These are phyloP conservation scores for Leptinotarsa defecta DNA, from an alignment of 1,140 invertebrate genomes.

Conservation along the genomic window DNA sequence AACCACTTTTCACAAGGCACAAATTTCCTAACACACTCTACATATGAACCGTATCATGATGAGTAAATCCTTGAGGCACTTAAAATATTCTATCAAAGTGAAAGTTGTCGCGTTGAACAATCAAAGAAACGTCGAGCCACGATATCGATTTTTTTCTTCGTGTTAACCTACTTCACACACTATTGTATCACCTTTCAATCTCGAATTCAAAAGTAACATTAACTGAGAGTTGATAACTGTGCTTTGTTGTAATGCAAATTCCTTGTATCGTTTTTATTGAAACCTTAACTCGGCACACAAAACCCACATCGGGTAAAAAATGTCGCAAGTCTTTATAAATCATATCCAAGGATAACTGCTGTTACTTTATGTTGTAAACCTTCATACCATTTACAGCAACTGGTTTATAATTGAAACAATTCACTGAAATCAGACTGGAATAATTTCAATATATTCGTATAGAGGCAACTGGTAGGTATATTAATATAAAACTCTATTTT, in stretches of 20 bases:
- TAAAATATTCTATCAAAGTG: neutral
- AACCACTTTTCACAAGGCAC: too few species aligned
- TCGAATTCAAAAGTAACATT: neutral
- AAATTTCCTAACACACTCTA: too few species aligned
- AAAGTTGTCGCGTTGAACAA: neutral
- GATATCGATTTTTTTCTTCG: neutral
- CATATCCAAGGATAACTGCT: conserved; percentile 31
- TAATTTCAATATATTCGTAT: neutral
- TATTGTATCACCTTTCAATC: neutral
- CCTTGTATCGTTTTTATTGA: conserved; percentile 3
- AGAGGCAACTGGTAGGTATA: too few species aligned
- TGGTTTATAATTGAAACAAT: conserved; percentile 14
- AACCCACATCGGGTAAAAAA: conserved; percentile 24
- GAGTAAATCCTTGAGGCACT: too few species aligned
- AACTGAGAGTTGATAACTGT: neutral
- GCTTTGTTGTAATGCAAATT: conserved; percentile 3
- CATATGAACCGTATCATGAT: too few species aligned
- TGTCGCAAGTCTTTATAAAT: conserved; percentile 30
- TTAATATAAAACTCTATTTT: too few species aligned
- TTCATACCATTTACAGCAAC: conserved; percentile 4
- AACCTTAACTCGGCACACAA: neutral
- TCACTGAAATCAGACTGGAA: neutral
- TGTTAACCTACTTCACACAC: neutral
- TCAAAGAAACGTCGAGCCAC: neutral
- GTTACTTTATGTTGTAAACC: conserved; percentile 28